Conservation (phyloP, 2,797 vertebrate species). For the Myiotriccus ornatus region DNA sequence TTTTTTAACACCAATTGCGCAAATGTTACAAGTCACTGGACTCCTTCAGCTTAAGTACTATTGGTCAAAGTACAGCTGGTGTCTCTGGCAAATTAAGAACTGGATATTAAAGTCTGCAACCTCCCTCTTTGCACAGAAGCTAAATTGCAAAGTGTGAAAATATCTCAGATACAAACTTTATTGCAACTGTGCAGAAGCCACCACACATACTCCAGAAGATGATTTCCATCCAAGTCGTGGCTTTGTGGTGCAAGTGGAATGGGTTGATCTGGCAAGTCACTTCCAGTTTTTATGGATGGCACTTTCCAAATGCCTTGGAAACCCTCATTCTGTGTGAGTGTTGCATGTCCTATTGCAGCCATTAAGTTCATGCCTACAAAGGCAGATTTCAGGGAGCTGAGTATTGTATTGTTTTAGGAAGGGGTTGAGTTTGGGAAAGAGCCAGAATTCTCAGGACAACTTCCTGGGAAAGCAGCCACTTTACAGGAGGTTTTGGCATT, state of each 20-base stretch:
- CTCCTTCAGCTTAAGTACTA: neutral
- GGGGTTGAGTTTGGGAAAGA: neutral
- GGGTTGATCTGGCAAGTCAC: neutral
- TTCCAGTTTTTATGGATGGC: neutral
- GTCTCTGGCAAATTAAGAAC: neutral
- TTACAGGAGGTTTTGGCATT: neutral
- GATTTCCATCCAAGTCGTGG: slow-evolving; percentile 10
- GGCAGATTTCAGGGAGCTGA: neutral
- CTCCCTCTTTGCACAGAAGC: neutral
- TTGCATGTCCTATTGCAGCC: neutral
- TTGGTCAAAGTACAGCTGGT: neutral
- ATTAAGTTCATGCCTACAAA: neutral
- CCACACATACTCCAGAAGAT: neutral
- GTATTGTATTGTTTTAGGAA: neutral
- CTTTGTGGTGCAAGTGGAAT: neutral
- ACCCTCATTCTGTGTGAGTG: neutral
- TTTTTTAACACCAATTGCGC: neutral
- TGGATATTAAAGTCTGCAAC: neutral
- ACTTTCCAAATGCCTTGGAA: slow-evolving; percentile 37
- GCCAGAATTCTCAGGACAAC: neutral
- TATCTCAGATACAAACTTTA: neutral
- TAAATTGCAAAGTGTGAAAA: slow-evolving; percentile 7
- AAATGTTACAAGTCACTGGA: neutral
- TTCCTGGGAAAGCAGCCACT: neutral
- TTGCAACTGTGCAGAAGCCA: neutral